Evolutionary conservation across 2,797 vertebrate species (phyloP).

Genomic region (Silurus lanzhouensis): DNA sequence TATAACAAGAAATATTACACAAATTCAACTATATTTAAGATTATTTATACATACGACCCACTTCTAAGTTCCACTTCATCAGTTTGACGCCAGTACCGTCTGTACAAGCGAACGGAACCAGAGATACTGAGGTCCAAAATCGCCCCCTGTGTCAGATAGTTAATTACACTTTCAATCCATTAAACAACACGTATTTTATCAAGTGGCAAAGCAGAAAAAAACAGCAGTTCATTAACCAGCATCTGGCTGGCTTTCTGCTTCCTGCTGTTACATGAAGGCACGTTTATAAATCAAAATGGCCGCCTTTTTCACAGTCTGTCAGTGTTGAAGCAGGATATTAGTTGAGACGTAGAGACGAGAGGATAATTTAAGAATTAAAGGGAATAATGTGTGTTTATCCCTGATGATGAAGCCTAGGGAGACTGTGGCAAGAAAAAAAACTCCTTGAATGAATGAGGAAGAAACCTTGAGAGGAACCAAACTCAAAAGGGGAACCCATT

Average conservation of each 20-base stretch:
- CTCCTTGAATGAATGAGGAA: no score
- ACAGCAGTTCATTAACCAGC: constrained; percentile 56
- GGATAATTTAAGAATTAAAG: no score
- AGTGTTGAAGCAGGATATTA: constrained; percentile 32
- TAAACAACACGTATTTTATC: constrained; percentile 57
- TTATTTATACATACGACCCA: neutral
- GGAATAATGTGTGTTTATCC: no score
- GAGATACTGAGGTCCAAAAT: constrained; percentile 27
- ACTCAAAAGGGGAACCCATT: no score
- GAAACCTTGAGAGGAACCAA: no score
- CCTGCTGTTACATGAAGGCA: constrained; percentile 23
- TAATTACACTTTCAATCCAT: constrained; percentile 56
- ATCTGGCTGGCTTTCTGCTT: constrained; percentile 37
- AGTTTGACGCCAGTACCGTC: neutral
- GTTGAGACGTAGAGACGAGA: neutral
- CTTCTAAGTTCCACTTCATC: neutral
- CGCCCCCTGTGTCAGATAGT: constrained; percentile 46
- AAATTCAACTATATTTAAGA: neutral
- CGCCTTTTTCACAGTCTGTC: constrained; percentile 38
- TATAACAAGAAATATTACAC: neutral
- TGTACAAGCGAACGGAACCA: constrained; percentile 18
- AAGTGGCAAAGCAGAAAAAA: constrained; percentile 53
- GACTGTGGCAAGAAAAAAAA: no score
- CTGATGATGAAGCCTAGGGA: no score
- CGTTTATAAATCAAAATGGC: constrained; percentile 33